Evolutionary conservation across 2,888 invertebrate species (phyloP).

Genomic region (Drosophila basisetae): DNA sequence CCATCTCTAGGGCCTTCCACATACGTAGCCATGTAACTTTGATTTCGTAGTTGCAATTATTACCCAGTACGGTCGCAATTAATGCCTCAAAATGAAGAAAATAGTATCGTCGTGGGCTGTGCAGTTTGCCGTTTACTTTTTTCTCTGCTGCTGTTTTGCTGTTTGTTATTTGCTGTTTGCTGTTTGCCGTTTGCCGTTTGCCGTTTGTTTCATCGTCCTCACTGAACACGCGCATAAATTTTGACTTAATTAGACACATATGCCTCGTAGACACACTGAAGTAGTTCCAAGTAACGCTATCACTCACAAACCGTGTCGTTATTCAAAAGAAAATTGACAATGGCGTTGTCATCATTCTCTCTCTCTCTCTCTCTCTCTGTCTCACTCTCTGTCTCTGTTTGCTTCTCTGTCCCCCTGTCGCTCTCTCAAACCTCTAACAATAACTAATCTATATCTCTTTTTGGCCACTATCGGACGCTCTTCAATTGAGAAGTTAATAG

Average conservation of each 20-base stretch:
- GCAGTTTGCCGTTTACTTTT: slow-evolving; percentile 32
- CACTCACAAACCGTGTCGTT: slow-evolving; percentile 50
- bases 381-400: not conserved
- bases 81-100: slow-evolving; percentile 35
- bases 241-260: slow-evolving; percentile 78
- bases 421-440: not conserved
- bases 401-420: not conserved
- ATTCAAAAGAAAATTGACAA: slow-evolving; percentile 57
- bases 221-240: slow-evolving; percentile 83
- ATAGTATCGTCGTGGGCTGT: slow-evolving; percentile 61
- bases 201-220: slow-evolving; percentile 81
- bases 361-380: not conserved
- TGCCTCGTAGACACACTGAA: slow-evolving; percentile 16
- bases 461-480: too few relatives aligned
- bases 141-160: not conserved
- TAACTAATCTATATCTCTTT: not conserved
- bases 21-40: slow-evolving; percentile 9
- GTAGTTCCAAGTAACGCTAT: slow-evolving; percentile 51
- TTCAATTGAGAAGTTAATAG: not conserved
- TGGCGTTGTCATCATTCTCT: slow-evolving; percentile 29
- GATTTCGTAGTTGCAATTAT: slow-evolving; percentile 75
- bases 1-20: slow-evolving; percentile 27
- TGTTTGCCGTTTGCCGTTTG: slow-evolving; percentile 52
- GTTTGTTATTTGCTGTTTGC: not conserved
- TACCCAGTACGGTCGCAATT: slow-evolving; percentile 62